phyloP scores from a whole-genome alignment of 37 sponge, comb jelly and placozoan genomes.

The Axinella damicornis region DNA sequence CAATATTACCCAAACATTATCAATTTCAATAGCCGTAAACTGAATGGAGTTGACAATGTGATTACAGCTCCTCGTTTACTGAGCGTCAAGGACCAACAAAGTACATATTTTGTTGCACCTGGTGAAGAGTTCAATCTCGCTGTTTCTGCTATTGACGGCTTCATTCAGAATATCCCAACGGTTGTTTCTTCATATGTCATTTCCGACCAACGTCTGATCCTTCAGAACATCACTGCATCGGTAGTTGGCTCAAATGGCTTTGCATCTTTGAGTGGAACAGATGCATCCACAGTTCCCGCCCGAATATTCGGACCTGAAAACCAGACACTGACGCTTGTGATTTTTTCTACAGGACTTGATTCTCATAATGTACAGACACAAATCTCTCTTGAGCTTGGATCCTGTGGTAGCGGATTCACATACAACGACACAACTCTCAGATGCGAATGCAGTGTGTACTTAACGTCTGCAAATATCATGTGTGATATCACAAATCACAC shows the following conservation, averaged over 20 bases:
- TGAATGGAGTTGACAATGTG: neutral
- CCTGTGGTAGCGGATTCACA: slow-evolving; percentile 5
- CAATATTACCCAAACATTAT: neutral
- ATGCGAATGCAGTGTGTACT: neutral
- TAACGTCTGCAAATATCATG: neutral
- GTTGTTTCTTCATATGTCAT: neutral
- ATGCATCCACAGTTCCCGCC: neutral
- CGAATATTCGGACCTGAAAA: neutral
- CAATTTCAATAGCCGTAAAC: neutral
- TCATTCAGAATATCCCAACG: neutral
- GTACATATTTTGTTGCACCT: neutral
- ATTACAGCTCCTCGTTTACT: neutral
- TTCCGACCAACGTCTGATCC: neutral
- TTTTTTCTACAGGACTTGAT: neutral
- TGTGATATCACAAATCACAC: neutral
- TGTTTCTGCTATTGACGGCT: neutral
- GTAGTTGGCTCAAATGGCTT: neutral
- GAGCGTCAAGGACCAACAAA: neutral
- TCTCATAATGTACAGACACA: neutral
- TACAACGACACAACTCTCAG: neutral
- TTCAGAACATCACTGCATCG: neutral
- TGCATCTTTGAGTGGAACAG: neutral
- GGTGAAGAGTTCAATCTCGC: neutral
- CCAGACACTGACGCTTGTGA: neutral
- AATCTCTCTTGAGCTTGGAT: neutral